These are phyloP conservation scores for Rallus crepitans DNA, from an alignment of 2,797 vertebrate genomes.

Conservation along the genomic window DNA sequence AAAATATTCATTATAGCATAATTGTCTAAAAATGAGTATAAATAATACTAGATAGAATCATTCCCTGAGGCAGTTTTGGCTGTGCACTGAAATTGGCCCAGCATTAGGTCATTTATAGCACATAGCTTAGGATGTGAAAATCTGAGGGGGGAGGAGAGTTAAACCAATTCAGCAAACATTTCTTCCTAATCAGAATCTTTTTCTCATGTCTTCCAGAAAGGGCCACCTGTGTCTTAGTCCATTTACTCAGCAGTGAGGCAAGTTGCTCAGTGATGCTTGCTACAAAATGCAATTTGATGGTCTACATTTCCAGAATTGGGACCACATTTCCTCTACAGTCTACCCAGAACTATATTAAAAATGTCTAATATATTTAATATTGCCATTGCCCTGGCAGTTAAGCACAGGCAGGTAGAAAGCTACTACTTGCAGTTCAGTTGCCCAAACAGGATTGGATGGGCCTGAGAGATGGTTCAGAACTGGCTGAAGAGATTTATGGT, in stretches of 20 bases:
- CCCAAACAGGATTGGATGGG: background rate
- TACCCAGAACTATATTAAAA: background rate
- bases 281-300: background rate
- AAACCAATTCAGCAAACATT: background rate
- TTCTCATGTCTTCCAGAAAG: background rate
- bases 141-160: accelerated
- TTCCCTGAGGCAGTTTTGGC: background rate
- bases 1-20: background rate
- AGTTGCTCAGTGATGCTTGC: background rate
- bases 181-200: background rate
- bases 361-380: background rate
- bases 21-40: background rate
- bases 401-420: background rate
- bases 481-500: background rate
- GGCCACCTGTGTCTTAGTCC: too few relatives aligned
- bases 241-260: background rate
- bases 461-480: background rate
- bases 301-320: background rate
- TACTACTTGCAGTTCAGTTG: background rate
- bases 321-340: background rate
- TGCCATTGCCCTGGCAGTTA: background rate
- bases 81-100: background rate
- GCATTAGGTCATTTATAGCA: background rate
- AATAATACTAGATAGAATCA: background rate
- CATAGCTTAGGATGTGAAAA: background rate